Evolutionary conservation across 1,140 invertebrate genomes (phyloP), one percentile per base, ranked within the genome.

Genomic region (Drosophila lacertosa): DNA sequence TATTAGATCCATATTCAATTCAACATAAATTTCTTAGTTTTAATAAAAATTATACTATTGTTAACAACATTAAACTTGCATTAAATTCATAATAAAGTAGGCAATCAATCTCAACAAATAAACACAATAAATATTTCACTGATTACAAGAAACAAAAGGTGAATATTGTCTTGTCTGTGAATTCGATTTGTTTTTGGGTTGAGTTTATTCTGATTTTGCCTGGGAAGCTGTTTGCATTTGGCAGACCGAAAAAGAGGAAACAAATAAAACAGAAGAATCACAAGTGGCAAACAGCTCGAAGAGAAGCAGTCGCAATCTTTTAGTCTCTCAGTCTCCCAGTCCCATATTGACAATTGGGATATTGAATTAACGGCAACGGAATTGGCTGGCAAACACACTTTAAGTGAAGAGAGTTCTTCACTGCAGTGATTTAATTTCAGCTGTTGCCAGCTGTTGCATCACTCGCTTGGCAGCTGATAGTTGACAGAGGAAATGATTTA

Each of bases 401-500:
- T 15, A 44, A 37, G 20, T 51, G 48, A 33, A 64, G 55, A 66
- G 69, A 77, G n/a, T n/a, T 81, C 55, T 69, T 62, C 22, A 57
- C 35, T 54, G 35, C 65, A 54, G 26, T 55, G 59, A 77, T 69
- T 82, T 53, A 44, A 66, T 81, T 63, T 67, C 29, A 62, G 22
- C 48, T 48, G 15, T n/a, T 79, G 78, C 65, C 63, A 81, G 78
- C 78, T 77, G 78, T 82, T 82, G 65, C 70, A 65, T 65, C 75
- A 55, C 13, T 50, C 59, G 22, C n/a, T 59, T 66, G 68, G 59
- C 75, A 57, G 50, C 54, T 77, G 75, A 68, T 57, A 62, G 65
- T 66, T 59, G 68, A 78, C 64, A 79, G 69, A 51, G 81, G 77
- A 86, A 84, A 86, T 86, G 80, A 86, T 84, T 86, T 86, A 86